These are phyloP conservation scores for Frankliniella intonsa DNA, from an alignment of 2,888 invertebrate species.

Conservation along the genomic window DNA sequence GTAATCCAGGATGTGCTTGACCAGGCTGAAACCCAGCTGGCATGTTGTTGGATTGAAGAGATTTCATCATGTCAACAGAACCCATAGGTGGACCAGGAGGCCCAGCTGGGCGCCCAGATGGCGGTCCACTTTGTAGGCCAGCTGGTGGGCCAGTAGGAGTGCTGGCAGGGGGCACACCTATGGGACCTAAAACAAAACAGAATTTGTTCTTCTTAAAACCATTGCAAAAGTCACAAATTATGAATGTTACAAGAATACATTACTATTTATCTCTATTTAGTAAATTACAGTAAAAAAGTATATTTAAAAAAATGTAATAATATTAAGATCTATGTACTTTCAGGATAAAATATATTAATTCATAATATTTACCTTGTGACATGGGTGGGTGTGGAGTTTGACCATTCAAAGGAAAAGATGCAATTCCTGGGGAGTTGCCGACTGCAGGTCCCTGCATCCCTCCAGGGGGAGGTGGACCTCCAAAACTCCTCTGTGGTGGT, in stretches of 20 bases:
- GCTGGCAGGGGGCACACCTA: neutral
- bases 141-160: neutral
- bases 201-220: too few relatives aligned
- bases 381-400: neutral
- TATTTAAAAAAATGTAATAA: neutral
- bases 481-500: neutral
- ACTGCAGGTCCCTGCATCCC: neutral
- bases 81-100: slow-evolving; percentile 27
- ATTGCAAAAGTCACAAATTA: neutral
- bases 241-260: neutral
- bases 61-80: neutral
- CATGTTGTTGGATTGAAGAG: too few relatives aligned
- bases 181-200: neutral
- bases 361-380: neutral
- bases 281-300: too few relatives aligned
- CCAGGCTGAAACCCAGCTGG: too few relatives aligned
- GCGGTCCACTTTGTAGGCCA: slow-evolving; percentile 1
- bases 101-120: neutral
- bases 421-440: too few relatives aligned
- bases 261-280: too few relatives aligned
- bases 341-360: neutral
- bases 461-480: neutral
- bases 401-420: neutral
- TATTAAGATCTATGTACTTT: neutral
- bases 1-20: too few relatives aligned